These are phyloP conservation scores for Chromis chromis DNA, from an alignment of 2,797 vertebrate genomes.

Conservation along the genomic window DNA sequence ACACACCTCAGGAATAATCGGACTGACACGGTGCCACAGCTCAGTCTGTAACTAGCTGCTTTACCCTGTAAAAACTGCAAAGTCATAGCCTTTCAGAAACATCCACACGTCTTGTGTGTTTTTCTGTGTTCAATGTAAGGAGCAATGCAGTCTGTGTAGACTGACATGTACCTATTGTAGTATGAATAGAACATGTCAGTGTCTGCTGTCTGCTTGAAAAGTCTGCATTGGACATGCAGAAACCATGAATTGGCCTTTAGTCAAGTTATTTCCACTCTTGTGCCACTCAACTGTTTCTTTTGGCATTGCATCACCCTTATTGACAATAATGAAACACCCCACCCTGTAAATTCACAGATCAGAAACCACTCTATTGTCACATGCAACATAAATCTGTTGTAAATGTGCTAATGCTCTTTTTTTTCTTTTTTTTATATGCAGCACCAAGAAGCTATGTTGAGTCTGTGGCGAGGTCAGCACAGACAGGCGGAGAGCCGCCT, in stretches of 20 bases:
- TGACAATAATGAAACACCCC: neutral
- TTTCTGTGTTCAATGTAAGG: too few relatives aligned
- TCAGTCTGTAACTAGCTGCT: too few relatives aligned
- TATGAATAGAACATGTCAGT: too few relatives aligned
- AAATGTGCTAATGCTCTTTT: neutral
- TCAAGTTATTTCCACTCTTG: neutral
- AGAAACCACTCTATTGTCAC: neutral
- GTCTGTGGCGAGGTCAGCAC: constrained; percentile 91
- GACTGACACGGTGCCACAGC: too few relatives aligned
- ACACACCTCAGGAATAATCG: too few relatives aligned
- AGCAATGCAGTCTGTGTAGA: too few relatives aligned
- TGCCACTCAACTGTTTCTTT: neutral
- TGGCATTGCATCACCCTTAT: neutral
- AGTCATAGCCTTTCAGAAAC: too few relatives aligned
- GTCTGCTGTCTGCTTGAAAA: too few relatives aligned
- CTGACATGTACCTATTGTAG: too few relatives aligned
- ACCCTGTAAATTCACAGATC: neutral
- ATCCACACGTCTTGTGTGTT: too few relatives aligned
- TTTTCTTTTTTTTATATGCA: constrained; percentile 60
- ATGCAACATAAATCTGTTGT: neutral
- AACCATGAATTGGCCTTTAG: neutral
- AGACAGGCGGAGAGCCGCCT: constrained; percentile 71
- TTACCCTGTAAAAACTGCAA: too few relatives aligned
- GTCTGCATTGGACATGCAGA: too few relatives aligned
- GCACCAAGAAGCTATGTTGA: constrained; percentile 96